Evolutionary conservation across 2,113 vertebrate genomes (phyloP).

Genomic region (Dolichallabes microphthalmus): DNA sequence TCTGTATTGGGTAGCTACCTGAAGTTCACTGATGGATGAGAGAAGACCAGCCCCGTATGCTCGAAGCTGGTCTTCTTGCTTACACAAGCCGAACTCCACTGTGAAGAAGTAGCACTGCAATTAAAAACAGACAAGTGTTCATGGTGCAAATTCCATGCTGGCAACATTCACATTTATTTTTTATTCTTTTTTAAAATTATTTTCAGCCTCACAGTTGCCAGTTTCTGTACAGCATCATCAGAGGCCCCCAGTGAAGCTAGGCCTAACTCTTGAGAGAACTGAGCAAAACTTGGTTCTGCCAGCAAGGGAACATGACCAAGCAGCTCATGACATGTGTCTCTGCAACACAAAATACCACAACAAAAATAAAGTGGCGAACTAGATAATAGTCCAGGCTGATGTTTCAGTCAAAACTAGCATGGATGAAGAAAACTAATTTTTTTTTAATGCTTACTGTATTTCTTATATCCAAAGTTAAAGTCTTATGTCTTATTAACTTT

Average conservation of each 20-base stretch:
- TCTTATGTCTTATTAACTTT: neutral
- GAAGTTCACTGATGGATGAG: constrained; percentile 94
- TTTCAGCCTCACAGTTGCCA: constrained; percentile 83
- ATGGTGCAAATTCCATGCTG: neutral
- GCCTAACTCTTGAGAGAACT: constrained; percentile 98
- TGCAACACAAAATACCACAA: constrained; percentile 57
- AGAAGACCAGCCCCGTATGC: constrained; percentile 95
- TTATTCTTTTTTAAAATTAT: neutral
- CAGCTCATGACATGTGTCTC: constrained; percentile 96
- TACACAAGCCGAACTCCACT: constrained; percentile 96
- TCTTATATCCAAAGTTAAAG: no score
- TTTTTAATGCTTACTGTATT: neutral
- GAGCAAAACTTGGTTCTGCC: constrained; percentile 96
- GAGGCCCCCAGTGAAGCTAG: constrained; percentile 92
- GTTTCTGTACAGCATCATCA: constrained; percentile 91
- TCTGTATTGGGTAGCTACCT: constrained; percentile 69
- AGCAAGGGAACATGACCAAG: constrained; percentile 93
- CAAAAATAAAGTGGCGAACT: neutral
- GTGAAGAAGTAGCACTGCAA: constrained; percentile 97
- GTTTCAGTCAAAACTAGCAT: neutral
- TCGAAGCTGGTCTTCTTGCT: constrained; percentile 88
- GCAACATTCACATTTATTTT: neutral
- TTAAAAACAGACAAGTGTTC: constrained; percentile 17
- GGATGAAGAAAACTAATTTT: neutral
- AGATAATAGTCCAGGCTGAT: neutral